A percentile compares a stretch with the other conserved stretches of the same genome.
These are phyloP conservation scores for Babylonia areolata DNA, from an alignment of 1,140 invertebrate species.

Conservation along the genomic window DNA sequence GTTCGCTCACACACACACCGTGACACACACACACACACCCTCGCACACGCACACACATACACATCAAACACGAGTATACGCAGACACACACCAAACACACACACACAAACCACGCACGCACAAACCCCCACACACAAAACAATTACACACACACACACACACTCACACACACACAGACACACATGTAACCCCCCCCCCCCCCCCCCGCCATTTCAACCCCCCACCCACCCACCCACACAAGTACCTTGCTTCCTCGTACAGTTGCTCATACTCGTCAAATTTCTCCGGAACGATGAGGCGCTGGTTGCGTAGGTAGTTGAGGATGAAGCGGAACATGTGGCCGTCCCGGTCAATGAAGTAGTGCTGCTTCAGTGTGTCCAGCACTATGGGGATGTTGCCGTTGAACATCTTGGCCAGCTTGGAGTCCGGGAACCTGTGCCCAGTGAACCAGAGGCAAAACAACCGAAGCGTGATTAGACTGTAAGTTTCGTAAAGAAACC, in stretches of 20 bases:
- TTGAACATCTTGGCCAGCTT: constrained; percentile 95
- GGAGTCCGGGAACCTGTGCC: constrained; percentile 93
- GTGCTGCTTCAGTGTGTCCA: constrained; percentile 97
- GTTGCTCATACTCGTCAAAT: constrained; percentile 90
- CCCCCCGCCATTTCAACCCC: background rate
- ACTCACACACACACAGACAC: background rate
- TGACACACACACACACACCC: no score
- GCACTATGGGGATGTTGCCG: constrained; percentile 95
- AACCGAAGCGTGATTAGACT: no score
- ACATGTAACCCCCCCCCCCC: background rate
- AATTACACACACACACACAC: no score
- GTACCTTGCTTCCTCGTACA: constrained; percentile 90
- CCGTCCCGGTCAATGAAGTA: constrained; percentile 98
- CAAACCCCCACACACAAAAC: no score
- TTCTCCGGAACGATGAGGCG: constrained; percentile 90
- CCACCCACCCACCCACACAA: background rate
- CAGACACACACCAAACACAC: no score
- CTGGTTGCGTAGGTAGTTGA: constrained; percentile 96
- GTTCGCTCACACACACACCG: no score
- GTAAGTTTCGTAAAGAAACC: no score
- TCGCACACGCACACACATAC: no score
- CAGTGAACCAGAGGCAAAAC: no score
- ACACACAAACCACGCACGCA: no score
- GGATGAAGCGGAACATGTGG: constrained; percentile 95
- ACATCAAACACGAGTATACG: no score